Evolutionary conservation across 2,888 invertebrate species (phyloP).

Genomic region (Luffia ferchaultella): DNA sequence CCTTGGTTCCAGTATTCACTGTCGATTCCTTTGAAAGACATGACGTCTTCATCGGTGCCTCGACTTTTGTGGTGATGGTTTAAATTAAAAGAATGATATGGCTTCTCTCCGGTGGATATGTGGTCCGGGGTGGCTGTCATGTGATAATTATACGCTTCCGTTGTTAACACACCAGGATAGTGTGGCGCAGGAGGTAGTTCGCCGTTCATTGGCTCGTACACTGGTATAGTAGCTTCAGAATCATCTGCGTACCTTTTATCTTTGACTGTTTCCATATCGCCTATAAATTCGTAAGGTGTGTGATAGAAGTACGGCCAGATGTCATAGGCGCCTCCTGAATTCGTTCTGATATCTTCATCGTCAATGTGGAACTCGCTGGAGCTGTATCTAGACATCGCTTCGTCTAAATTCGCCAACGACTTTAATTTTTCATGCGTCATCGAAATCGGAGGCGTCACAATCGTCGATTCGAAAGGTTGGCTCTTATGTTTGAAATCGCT

Average conservation of each 20-base stretch:
- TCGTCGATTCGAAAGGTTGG: slow-evolving; percentile 13
- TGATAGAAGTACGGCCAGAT: slow-evolving; percentile 39
- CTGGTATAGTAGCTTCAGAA: slow-evolving; percentile 30
- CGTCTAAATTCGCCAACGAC: slow-evolving; percentile 1
- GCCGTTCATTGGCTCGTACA: slow-evolving; percentile 34
- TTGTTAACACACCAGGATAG: not conserved
- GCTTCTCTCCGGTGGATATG: not conserved
- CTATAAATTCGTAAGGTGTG: slow-evolving; percentile 33
- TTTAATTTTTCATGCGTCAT: slow-evolving; percentile 25
- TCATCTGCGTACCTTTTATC: slow-evolving; percentile 35
- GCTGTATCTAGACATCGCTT: slow-evolving; percentile 3
- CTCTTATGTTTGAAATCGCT: not conserved
- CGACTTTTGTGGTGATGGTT: not conserved
- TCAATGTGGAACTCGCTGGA: slow-evolving; percentile 28
- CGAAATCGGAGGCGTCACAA: slow-evolving; percentile 21
- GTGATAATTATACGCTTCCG: not conserved
- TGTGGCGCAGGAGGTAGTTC: slow-evolving; percentile 13
- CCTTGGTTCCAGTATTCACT: slow-evolving; percentile 27
- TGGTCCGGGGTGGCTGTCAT: not conserved
- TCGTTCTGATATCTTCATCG: slow-evolving; percentile 38
- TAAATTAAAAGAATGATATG: not conserved
- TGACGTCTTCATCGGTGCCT: slow-evolving; percentile 1
- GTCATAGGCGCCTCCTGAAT: slow-evolving; percentile 28
- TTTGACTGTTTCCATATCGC: slow-evolving; percentile 32
- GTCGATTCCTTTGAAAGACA: slow-evolving; percentile 30